Base-by-base conservation (phyloP, 1,140 invertebrate species). In the Drosophila paulistorum region DNA sequence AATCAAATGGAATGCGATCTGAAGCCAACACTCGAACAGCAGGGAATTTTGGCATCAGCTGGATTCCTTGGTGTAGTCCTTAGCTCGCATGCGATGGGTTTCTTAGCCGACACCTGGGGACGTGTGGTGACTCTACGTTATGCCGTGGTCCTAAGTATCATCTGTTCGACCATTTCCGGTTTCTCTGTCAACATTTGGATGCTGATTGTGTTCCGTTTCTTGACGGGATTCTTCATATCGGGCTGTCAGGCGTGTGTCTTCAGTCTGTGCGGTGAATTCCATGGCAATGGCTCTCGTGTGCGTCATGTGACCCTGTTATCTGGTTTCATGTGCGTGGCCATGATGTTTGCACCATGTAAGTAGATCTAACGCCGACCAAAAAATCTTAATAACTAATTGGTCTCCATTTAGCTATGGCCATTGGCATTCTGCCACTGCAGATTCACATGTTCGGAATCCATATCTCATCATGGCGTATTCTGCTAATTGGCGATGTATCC, bases 91-190 rank as follows among this genome's bases (percentile, higher is more conserved):
- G 91, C 96, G 30, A 97, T 96, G 96, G 97, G 97, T 33, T 96
- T 95, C 63, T 78, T 97, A 13, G 95, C 96, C 0, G 97, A 98
- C 87, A 95, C 95, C 0, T 93, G 94, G 23, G 97, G 97, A 0
- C 93, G 97, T 1, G 93, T 94, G 17, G 94, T 94, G 3, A 93
- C 96, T 4, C 93, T 97, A 58, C 92, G 96, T 7, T 93, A 94
- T 14, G 95, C 96, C 0, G 95, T 96, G 74, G 76, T 94, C 1
- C 85, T 95, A 0, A 95, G 96, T 10, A 94, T 94, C 1, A 72
- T 96, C 1, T 94, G 95, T 65, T 95, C 95, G 0, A 86, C 96
- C 0, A 72, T 95, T 0, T 95, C 95, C 7, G 95, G 95, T 42
- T 94, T 96, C 35, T 94, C 96, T 0, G 95, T 96, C 26, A 94